A percentile compares a stretch with the other conserved stretches of the same genome.
Evolutionary conservation across 2,888 invertebrate species (phyloP).

Genomic region (Leptodirus hochenwartii): DNA sequence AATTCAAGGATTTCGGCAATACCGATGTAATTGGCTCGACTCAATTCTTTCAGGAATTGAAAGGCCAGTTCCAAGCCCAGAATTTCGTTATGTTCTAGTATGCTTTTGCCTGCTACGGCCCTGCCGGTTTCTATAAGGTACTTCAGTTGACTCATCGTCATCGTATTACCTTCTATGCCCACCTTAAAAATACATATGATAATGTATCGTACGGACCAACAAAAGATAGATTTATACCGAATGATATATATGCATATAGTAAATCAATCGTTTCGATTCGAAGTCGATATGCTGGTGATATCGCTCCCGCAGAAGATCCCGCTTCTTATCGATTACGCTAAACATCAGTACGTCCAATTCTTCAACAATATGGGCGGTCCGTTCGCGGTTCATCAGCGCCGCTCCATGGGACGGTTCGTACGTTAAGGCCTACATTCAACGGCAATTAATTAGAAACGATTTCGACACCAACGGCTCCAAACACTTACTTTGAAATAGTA

Average conservation of each 20-base stretch:
- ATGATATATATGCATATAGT: constrained; percentile 91
- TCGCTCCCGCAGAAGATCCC: constrained; percentile 56
- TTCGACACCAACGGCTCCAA: not conserved
- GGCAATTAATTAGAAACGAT: constrained; percentile 3
- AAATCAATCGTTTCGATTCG: constrained; percentile 78
- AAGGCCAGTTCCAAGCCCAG: constrained; percentile 86
- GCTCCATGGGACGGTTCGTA: constrained; percentile 68
- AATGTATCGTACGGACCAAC: too few relatives aligned
- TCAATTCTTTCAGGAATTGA: constrained; percentile 72
- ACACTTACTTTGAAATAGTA: constrained; percentile 54
- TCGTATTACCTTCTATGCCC: constrained; percentile 94
- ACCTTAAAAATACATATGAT: constrained; percentile 25
- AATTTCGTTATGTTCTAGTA: constrained; percentile 95
- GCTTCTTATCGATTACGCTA: constrained; percentile 64
- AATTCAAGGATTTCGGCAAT: constrained; percentile 81
- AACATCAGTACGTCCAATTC: constrained; percentile 69
- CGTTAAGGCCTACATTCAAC: constrained; percentile 40
- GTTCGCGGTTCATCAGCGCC: constrained; percentile 60
- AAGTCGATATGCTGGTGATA: constrained; percentile 65
- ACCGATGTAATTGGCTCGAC: constrained; percentile 58
- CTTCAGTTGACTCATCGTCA: constrained; percentile 82
- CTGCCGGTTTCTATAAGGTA: constrained; percentile 80
- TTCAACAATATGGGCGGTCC: constrained; percentile 78
- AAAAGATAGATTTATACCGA: constrained; percentile 47
- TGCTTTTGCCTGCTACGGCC: constrained; percentile 77